Base-by-base conservation (phyloP, 1,140 invertebrate species). In the Ruditapes philippinarum region DNA sequence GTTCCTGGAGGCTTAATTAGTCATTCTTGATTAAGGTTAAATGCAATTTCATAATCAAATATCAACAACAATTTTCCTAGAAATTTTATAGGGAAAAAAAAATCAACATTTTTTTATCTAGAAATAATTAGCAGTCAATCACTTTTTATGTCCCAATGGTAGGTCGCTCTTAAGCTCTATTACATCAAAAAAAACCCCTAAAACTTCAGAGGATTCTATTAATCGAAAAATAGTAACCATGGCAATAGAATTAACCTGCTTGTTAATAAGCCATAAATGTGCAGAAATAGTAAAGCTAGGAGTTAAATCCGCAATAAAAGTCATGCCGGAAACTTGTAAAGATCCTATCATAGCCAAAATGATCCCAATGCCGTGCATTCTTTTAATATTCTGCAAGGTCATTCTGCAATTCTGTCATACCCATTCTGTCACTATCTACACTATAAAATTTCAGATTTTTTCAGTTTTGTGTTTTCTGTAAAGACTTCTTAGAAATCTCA, bases 201-300 rank as follows among this genome's bases (percentile, higher is more conserved):
- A 83, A 70, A 83, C 81, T 40, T 83, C 31, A 68, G 62, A 42
- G 60, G n/a, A 45, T 31, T 49, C 60, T 45, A 40, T 83, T 83
- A 83, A 83, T 83, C 70, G 81, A 83, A 83, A 81, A 83, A 68
- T 31, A n/a, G 81, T 83, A 49, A 31, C 81, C 81, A 83, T 83
- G 81, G 81, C 62, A 22, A 83, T 49, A 38, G 36, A 9, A 49
- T 83, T 45, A 83, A 49, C 33, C 38, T 70, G 60, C 60, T 83
- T 70, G 81, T 70, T 70, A 83, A 83, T 68, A 83, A 68, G 45
- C 40, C 60, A 83, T 68, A 45, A 83, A 83, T 28, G 51, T 51
- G 51, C 68, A 73, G 68, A 73, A 73, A 73, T 73, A 45, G 68
- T 73, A 40, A 73, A 42, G 68, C 40, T 25, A 73, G 65, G 33